Base-by-base conservation (phyloP, 1,140 invertebrate genomes). In the Hyposmocoma kahamanoa region DNA sequence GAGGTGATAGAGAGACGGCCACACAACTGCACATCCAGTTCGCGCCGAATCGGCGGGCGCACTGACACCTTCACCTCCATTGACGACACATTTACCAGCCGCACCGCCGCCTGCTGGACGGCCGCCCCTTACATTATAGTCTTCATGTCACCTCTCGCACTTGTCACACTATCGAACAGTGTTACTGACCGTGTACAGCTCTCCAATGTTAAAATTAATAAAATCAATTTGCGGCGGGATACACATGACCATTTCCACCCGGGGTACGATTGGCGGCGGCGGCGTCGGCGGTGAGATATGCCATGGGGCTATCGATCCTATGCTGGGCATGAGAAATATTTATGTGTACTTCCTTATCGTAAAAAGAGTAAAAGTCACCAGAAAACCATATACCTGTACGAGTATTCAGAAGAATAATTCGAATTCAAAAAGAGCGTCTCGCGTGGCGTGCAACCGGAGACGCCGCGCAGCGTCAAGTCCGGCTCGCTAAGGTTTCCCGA, bases 211-310 rank as follows among this genome's bases (percentile, higher is more conserved):
- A 22, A 72, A 76, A 47, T 79, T 76, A 18, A 76, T 47, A 28
- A 76, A 79, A 10, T 70, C 50, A 8, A 76, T 43, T 26, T 60
- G 47, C 4, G 60, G 50, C 1, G 75, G 75, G 11, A 73, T 52
- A 45, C 72, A 79, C 1, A 70, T 19, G 13, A 79, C 52, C 43
- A 61, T 56, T 13, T 67, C 56, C 13, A 20, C 11, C 19, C 15
- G 39, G 10, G 39, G 10, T 17, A 30, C 22, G 17, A 18, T n/a
- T 6, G 24, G 42, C 13, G 38, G 48, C 8, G 56, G 34, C 1
- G 53, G 42, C 11, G 50, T 26, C 2, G 19, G 20, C 1, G 44
- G 39, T 9, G 41, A 18, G 2, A 22, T 3, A 13, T 34, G 17
- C 8, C 45, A 38, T 3, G 50, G 46, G 3, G 47, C 8, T 32